Percentiles rank a stretch among this genome's conserved stretches.
These are phyloP conservation scores for Amphibalanus amphitrite DNA, from an alignment of 1,140 invertebrate genomes.

Conservation along the genomic window DNA sequence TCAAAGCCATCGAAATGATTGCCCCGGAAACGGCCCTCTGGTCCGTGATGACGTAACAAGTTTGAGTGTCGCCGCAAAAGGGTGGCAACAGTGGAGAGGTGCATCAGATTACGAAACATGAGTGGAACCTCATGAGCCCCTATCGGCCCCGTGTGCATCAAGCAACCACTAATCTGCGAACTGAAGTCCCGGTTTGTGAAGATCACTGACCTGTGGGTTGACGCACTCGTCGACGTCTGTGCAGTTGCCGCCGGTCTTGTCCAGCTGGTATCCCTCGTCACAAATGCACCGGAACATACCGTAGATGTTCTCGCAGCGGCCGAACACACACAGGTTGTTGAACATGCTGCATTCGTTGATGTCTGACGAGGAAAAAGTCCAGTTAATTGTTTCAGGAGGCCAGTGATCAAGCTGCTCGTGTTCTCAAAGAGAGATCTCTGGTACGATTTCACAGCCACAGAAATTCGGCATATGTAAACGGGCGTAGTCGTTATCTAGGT, in stretches of 20 bases:
- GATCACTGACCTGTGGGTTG: conserved; percentile 38
- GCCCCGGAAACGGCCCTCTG: too few relatives aligned
- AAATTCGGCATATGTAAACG: not conserved
- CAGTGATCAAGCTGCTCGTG: not conserved
- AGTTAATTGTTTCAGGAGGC: conserved; percentile 3
- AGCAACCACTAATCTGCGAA: too few relatives aligned
- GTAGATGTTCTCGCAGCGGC: conserved; percentile 68
- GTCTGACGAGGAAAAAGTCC: conserved; percentile 33
- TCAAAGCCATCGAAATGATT: too few relatives aligned
- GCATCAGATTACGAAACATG: too few relatives aligned
- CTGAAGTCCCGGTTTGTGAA: too few relatives aligned
- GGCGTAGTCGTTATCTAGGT: not conserved
- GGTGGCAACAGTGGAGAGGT: too few relatives aligned
- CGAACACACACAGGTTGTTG: conserved; percentile 66
- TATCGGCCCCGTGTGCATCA: too few relatives aligned
- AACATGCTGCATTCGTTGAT: conserved; percentile 82
- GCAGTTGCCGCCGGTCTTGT: conserved; percentile 32
- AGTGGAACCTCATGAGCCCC: too few relatives aligned
- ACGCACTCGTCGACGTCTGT: conserved; percentile 43
- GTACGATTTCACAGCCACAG: not conserved
- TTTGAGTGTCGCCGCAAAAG: too few relatives aligned
- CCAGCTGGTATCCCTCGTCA: conserved; percentile 29
- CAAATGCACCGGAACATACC: conserved; percentile 56
- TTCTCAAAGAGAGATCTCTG: not conserved
- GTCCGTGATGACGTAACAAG: too few relatives aligned